Percentiles rank a stretch among this genome's conserved stretches.
These are phyloP conservation scores for Coelopa pilipes DNA, from an alignment of 2,888 invertebrate genomes.

Conservation along the genomic window DNA sequence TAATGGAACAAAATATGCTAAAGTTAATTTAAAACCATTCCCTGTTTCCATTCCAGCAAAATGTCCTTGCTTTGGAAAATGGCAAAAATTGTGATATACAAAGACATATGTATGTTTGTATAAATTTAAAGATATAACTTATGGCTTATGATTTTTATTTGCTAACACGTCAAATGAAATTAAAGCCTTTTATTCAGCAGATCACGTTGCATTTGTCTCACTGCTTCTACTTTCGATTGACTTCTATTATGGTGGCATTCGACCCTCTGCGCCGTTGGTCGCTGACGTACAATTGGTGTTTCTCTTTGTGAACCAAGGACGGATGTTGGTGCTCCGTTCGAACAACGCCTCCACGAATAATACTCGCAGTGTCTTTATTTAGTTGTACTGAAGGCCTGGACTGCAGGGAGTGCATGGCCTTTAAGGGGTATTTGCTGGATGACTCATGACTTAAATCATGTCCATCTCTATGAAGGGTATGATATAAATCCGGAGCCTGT, in stretches of 20 bases:
- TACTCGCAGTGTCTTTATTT: slow-evolving; percentile 65
- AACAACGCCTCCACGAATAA: slow-evolving; percentile 75
- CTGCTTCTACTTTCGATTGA: slow-evolving; percentile 59
- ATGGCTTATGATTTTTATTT: slow-evolving; percentile 65
- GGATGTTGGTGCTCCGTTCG: slow-evolving; percentile 65
- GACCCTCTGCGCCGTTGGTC: slow-evolving; percentile 63
- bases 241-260: slow-evolving; percentile 73
- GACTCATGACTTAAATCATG: slow-evolving; percentile 31
- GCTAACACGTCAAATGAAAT: slow-evolving; percentile 66
- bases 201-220: slow-evolving; percentile 25
- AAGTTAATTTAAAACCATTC: slow-evolving; percentile 2
- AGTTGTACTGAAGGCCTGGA: slow-evolving; percentile 64
- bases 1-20: slow-evolving; percentile 13
- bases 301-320: slow-evolving; percentile 68
- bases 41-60: slow-evolving; percentile 3
- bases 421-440: slow-evolving; percentile 49
- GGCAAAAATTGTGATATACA: not conserved
- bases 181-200: slow-evolving; percentile 54
- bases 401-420: slow-evolving; percentile 60
- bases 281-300: slow-evolving; percentile 71
- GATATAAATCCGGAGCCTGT: slow-evolving; percentile 78
- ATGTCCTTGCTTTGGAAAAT: not conserved
- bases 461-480: slow-evolving; percentile 76
- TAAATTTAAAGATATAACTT: slow-evolving; percentile 32
- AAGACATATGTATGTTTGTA: not conserved